Evolutionary conservation across 1,140 invertebrate genomes (phyloP).

Genomic region (Drosophila sulfurigaster): DNA sequence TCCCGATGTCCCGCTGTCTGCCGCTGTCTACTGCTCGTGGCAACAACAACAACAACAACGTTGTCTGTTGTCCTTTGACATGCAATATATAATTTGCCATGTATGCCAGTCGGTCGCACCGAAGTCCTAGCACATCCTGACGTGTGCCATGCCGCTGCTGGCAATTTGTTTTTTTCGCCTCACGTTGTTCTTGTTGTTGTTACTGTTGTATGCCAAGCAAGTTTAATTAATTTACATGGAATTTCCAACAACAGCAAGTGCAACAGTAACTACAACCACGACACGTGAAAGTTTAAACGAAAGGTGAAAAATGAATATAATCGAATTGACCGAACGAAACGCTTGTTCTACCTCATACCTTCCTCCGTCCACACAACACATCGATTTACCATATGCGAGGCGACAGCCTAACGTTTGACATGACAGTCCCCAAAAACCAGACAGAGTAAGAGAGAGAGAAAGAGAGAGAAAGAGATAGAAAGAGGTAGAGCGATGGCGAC

Average conservation of each 20-base stretch:
- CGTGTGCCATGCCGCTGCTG: conserved; percentile 51
- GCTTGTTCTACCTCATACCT: conserved; percentile 7
- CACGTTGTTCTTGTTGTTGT: not conserved
- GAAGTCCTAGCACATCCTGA: conserved; percentile 45
- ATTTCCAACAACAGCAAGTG: conserved; percentile 73
- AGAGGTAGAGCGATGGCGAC: not conserved
- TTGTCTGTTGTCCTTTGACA: conserved; percentile 80
- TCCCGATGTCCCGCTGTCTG: no score
- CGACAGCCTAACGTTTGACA: conserved; percentile 60
- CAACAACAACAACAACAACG: conserved; percentile 34
- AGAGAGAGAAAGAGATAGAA: not conserved
- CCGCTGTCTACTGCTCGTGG: not conserved
- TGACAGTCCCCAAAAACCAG: conserved; percentile 55
- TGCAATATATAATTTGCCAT: conserved; percentile 80
- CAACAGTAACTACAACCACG: conserved; percentile 62
- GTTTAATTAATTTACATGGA: conserved; percentile 84
- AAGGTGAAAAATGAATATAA: conserved; percentile 81
- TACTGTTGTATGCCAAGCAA: conserved; percentile 65
- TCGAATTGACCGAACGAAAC: conserved; percentile 73
- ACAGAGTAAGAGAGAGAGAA: conserved; percentile 16
- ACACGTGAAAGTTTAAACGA: conserved; percentile 80
- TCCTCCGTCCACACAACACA: conserved; percentile 8
- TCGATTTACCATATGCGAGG: conserved; percentile 9
- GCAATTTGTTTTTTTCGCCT: conserved; percentile 64
- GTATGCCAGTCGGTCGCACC: conserved; percentile 55